These are phyloP conservation scores for Montifringilla adamsi DNA, from an alignment of 2,113 vertebrate species.

Conservation along the genomic window DNA sequence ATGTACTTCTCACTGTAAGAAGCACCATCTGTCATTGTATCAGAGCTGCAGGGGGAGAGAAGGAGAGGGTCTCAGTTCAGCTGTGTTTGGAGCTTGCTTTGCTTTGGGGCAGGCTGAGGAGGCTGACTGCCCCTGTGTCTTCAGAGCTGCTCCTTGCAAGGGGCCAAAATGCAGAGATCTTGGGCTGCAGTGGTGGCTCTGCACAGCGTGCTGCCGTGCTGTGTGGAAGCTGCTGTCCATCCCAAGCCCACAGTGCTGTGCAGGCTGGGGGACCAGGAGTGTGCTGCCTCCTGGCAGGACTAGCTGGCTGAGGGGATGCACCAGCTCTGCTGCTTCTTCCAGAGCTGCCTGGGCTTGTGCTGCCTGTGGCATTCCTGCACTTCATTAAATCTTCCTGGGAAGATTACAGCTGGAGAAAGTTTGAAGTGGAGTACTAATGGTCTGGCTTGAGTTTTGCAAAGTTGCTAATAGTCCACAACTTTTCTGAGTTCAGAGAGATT, in stretches of 20 bases:
- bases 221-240: not conserved
- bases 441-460: not conserved
- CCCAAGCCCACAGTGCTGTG: not conserved
- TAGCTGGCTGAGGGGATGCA: not conserved
- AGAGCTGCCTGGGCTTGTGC: not conserved
- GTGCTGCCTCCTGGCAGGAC: not conserved
- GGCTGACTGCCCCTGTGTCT: not conserved
- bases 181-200: fast-evolving
- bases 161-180: not conserved
- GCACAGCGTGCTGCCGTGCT: not conserved
- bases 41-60: not conserved
- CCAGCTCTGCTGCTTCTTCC: not conserved
- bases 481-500: not conserved
- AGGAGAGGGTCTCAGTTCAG: not conserved
- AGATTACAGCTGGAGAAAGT: not conserved
- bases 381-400: not conserved
- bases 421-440: not conserved
- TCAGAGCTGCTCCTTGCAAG: not conserved
- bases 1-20: not conserved
- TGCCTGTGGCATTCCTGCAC: not conserved
- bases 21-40: not conserved
- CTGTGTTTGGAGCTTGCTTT: not conserved
- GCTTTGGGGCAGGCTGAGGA: not conserved
- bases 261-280: not conserved
- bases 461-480: not conserved